These are phyloP conservation scores for Mesaphorura yosii DNA, from an alignment of 1,140 invertebrate species.

Conservation along the genomic window DNA sequence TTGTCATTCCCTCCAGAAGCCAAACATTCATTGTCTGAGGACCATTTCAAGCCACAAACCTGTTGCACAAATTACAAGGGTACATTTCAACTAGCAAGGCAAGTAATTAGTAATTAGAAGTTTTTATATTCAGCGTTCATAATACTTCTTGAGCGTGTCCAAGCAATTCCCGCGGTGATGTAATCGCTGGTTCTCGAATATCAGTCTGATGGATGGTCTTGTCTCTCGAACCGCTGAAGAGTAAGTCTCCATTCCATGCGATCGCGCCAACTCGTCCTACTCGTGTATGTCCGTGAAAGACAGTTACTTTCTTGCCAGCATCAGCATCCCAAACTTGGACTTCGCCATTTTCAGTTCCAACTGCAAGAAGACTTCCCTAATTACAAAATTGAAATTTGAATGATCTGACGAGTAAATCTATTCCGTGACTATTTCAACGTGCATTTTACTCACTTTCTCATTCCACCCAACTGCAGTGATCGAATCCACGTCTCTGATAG, in stretches of 20 bases:
- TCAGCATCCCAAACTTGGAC: conserved; percentile 97
- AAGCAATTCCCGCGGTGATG: conserved; percentile 60
- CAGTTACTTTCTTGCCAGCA: conserved; percentile 76
- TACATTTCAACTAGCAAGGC: no score
- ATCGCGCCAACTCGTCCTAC: conserved; percentile 86
- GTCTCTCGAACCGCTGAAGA: conserved; percentile 92
- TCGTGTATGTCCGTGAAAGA: conserved; percentile 82
- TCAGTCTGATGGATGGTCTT: conserved; percentile 88
- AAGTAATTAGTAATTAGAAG: no score
- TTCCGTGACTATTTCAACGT: neutral
- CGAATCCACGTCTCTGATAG: no score
- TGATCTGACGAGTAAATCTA: no score
- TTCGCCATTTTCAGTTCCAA: conserved; percentile 92
- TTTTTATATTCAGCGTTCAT: no score
- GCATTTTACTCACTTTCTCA: conserved; percentile 53
- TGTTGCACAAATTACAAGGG: no score
- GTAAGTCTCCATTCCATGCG: conserved; percentile 94
- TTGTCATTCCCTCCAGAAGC: conserved; percentile 99
- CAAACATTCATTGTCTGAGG: conserved; percentile 93
- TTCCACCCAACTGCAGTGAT: conserved; percentile 99
- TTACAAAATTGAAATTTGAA: no score
- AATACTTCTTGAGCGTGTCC: conserved; percentile 96
- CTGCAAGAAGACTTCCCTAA: conserved; percentile 84
- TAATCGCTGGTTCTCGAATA: conserved; percentile 69
- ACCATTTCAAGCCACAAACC: conserved; percentile 97